phyloP scores from a whole-genome alignment of 2,113 vertebrate genomes.

The Podiceps cristatus region DNA sequence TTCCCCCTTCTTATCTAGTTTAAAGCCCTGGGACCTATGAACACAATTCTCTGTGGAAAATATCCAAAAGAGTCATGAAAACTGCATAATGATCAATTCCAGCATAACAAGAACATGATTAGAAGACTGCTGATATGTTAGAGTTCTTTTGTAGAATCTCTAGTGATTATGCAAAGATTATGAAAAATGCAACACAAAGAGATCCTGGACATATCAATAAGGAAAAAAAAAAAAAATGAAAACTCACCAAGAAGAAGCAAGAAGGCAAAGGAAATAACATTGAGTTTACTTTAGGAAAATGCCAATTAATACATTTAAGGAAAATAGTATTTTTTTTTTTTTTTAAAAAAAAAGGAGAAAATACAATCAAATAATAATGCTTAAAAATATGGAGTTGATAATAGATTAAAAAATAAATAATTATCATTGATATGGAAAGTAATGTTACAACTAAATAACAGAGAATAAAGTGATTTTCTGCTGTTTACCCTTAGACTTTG shows the following conservation, averaged over 20 bases:
- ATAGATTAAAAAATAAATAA: background rate
- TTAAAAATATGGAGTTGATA: background rate
- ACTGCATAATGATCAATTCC: background rate
- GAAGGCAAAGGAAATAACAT: background rate
- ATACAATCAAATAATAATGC: background rate
- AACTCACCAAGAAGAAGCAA: background rate
- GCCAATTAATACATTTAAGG: background rate
- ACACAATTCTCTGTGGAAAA: background rate
- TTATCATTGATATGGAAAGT: background rate
- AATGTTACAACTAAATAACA: background rate
- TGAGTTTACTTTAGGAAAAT: background rate
- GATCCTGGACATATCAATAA: background rate
- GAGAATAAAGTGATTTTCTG: background rate
- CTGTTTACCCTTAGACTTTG: background rate
- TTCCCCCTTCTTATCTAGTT: too few species aligned
- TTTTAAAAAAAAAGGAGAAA: background rate
- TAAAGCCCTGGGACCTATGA: too few species aligned
- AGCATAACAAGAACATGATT: background rate
- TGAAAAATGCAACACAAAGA: background rate
- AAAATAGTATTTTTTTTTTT: background rate
- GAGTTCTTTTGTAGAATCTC: background rate
- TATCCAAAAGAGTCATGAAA: background rate
- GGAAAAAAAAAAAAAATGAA: background rate
- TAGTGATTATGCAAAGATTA: background rate
- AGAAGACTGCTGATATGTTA: background rate